phyloP scores from a whole-genome alignment of 2,888 invertebrate genomes.

The Polydrusus cervinus region DNA sequence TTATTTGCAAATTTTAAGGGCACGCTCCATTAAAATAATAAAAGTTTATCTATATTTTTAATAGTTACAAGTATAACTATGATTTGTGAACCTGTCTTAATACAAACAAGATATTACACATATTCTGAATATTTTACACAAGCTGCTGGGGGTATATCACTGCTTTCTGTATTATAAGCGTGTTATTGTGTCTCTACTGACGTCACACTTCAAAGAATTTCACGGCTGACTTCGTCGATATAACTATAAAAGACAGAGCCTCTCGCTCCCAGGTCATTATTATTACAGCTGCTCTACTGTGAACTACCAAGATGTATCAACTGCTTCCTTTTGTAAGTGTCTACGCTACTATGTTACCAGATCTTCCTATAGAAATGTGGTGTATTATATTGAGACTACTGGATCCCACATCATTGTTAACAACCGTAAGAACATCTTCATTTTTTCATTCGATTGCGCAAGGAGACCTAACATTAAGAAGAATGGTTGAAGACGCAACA shows the following conservation, averaged over 20 bases:
- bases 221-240: slow-evolving; percentile 81
- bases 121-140: too few relatives aligned
- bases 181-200: too few relatives aligned
- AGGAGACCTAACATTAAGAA: slow-evolving; percentile 6
- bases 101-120: too few relatives aligned
- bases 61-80: too few relatives aligned
- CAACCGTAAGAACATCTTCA: not conserved
- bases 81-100: too few relatives aligned
- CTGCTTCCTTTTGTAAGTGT: slow-evolving; percentile 7
- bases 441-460: slow-evolving; percentile 7
- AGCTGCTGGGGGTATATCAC: too few relatives aligned
- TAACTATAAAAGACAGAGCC: not conserved
- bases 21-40: too few relatives aligned
- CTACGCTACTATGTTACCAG: not conserved
- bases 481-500: not conserved
- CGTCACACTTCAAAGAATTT: not conserved
- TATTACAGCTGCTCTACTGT: not conserved
- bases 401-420: too few relatives aligned
- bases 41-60: too few relatives aligned
- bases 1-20: too few relatives aligned
- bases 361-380: slow-evolving; percentile 15
- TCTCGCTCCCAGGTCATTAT: slow-evolving; percentile 62
- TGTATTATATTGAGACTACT: slow-evolving; percentile 15
- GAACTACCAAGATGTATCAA: slow-evolving; percentile 18
- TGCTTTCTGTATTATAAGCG: too few relatives aligned